Percentiles rank a stretch among this genome's conserved stretches.
These are phyloP conservation scores for Lutjanus argentimaculatus DNA, from an alignment of 2,797 vertebrate species.

Conservation along the genomic window DNA sequence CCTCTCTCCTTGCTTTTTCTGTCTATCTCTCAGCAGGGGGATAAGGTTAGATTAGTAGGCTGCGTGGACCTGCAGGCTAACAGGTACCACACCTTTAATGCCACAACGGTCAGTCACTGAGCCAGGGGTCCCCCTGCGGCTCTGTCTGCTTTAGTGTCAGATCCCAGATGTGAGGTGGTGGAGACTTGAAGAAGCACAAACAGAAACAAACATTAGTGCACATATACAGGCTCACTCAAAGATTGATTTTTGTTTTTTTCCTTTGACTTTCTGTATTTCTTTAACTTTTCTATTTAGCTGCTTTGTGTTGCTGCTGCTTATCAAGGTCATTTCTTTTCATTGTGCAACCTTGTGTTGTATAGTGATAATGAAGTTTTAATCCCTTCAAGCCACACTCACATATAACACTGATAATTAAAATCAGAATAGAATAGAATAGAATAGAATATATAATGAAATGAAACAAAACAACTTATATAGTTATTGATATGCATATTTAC, in stretches of 20 bases:
- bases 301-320: slow-evolving; percentile 4
- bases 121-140: slow-evolving; percentile 67
- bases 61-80: slow-evolving; percentile 73
- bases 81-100: slow-evolving; percentile 84
- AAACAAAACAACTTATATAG: too few relatives aligned
- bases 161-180: slow-evolving; percentile 46
- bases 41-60: slow-evolving; percentile 85
- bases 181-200: slow-evolving; percentile 18
- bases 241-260: neutral
- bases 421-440: too few relatives aligned
- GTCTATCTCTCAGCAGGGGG: slow-evolving; percentile 75
- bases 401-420: too few relatives aligned
- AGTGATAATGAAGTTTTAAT: too few relatives aligned
- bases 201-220: slow-evolving; percentile 16
- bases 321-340: too few relatives aligned
- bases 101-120: slow-evolving; percentile 84
- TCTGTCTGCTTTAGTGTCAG: slow-evolving; percentile 46
- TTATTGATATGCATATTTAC: too few relatives aligned
- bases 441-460: too few relatives aligned
- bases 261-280: neutral
- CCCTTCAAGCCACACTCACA: too few relatives aligned
- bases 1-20: slow-evolving; percentile 48
- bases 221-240: neutral
- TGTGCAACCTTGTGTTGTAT: too few relatives aligned
- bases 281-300: neutral